A percentile compares a stretch with the other conserved stretches of the same genome.
These are phyloP conservation scores for Mus spretus DNA, from an alignment of 2,797 vertebrate genomes.

Conservation along the genomic window DNA sequence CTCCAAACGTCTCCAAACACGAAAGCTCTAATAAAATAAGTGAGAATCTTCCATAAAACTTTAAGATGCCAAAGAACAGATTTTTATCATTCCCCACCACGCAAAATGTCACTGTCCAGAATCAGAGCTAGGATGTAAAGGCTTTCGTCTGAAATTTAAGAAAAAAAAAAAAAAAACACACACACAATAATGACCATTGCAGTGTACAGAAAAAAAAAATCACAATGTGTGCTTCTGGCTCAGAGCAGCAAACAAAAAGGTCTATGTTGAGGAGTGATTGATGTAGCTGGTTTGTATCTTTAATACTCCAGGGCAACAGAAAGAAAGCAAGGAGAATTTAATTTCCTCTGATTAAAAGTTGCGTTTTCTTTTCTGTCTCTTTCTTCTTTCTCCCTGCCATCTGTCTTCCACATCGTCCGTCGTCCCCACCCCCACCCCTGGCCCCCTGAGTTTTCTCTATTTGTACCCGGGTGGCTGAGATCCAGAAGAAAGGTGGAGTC, in stretches of 20 bases:
- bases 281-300: conserved; percentile 53
- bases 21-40: conserved; percentile 54
- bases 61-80: conserved; percentile 49
- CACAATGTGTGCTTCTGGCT: conserved; percentile 27
- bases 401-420: neutral
- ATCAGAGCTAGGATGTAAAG: conserved; percentile 39
- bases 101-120: conserved; percentile 33
- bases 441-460: conserved; percentile 25
- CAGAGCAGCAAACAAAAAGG: conserved; percentile 63
- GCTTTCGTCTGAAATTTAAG: conserved; percentile 68
- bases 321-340: conserved; percentile 30
- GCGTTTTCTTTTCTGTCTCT: conserved; percentile 46
- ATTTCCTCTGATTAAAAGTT: conserved; percentile 59
- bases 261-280: conserved; percentile 19
- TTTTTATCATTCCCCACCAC: conserved; percentile 24
- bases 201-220: conserved; percentile 50
- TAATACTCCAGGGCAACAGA: conserved; percentile 26
- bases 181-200: conserved; percentile 38
- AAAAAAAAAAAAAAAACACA: neutral
- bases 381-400: conserved; percentile 20
- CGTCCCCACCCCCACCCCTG: too few species aligned
- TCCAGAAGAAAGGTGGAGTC: conserved; percentile 61
- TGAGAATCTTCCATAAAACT: conserved; percentile 62
- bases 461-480: conserved; percentile 50
- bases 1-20: conserved; percentile 38